Conservation (phyloP, 1,140 invertebrate species). For the Drosophila malerkotliana region DNA sequence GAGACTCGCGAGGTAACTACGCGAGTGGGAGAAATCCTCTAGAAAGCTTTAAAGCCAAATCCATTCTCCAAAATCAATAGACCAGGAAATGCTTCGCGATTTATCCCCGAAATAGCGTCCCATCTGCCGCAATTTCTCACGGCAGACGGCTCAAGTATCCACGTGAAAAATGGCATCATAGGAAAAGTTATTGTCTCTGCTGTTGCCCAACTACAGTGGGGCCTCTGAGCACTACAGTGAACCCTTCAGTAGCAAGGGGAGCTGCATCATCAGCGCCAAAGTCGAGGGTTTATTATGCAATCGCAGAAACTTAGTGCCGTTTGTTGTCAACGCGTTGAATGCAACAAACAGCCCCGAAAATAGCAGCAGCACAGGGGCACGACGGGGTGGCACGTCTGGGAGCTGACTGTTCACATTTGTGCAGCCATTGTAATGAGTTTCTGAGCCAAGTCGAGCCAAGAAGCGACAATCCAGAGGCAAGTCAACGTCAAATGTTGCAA, state of each 20-base stretch:
- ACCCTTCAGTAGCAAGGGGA: constrained; percentile 17
- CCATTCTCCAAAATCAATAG: constrained; percentile 40
- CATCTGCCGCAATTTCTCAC: constrained; percentile 31
- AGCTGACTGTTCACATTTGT: constrained; percentile 71
- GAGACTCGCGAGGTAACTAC: background rate
- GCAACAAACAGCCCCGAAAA: constrained; percentile 47
- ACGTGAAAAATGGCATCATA: constrained; percentile 77
- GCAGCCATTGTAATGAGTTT: constrained; percentile 78
- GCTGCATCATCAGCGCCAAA: constrained; percentile 53
- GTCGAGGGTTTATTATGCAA: constrained; percentile 76
- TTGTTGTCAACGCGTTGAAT: constrained; percentile 77
- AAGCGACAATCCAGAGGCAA: constrained; percentile 29
- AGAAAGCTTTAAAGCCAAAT: constrained; percentile 25
- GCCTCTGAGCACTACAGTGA: background rate
- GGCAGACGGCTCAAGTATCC: constrained; percentile 62
- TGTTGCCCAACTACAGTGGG: constrained; percentile 46
- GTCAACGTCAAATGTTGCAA: constrained; percentile 68
- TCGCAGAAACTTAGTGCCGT: constrained; percentile 76
- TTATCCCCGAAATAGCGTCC: constrained; percentile 12
- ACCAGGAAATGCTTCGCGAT: constrained; percentile 20
- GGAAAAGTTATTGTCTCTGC: constrained; percentile 73
- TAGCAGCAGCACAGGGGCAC: background rate
- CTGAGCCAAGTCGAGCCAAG: constrained; percentile 25
- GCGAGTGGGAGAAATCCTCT: background rate
- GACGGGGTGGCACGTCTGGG: background rate